Evolutionary conservation across 2,888 invertebrate species (phyloP), one percentile per base, ranked within the genome.

Genomic region (Ophion obscuratus): DNA sequence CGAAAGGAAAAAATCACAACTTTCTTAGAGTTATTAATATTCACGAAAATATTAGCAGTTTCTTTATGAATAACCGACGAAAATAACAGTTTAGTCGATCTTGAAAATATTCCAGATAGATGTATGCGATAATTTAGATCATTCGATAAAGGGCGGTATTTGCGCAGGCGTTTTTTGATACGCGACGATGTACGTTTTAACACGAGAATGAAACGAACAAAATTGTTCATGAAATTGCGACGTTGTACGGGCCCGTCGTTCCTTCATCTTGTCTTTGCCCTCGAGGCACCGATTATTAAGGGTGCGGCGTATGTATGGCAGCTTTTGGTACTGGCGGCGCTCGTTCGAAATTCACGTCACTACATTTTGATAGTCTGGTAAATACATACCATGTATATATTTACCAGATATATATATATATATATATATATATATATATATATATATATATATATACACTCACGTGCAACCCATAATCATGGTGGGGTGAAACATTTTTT

Each of bases 251-350:
- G 9, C 61, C 20, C 59, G 27, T 36, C 17, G 2, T 74, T 27
- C 27, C n/a, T 6, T 36, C 4, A 20, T 59, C 67, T 40, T 40
- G 14, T 47, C 20, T 57, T 4, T 68, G 20, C 27, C 74, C 67
- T 47, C 40, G 31, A 85, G 81, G 78, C 61, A 24, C 14, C 68
- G 70, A 75, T 66, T 74, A 81, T 67, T 31, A 24, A 40, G 6
- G 67, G 4, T 74, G 40, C 59, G 24, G 27, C 53, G 1, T 24
- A 24, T 24, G 6, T 17, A 2, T 53, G 27, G 27, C n/a, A 53
- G 27, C 57, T 66, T 67, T 17, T 59, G 3, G 53, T 62, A 61
- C 47, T 36, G 59, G 67, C 47, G 53, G n/a, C n/a, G 10, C 53
- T 36, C 47, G 74, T 44, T 27, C 44, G 24, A 17, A 66, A 64